Base-by-base conservation (phyloP, 92 coral and sea anemone genomes). In the Parazoanthus darwini region DNA sequence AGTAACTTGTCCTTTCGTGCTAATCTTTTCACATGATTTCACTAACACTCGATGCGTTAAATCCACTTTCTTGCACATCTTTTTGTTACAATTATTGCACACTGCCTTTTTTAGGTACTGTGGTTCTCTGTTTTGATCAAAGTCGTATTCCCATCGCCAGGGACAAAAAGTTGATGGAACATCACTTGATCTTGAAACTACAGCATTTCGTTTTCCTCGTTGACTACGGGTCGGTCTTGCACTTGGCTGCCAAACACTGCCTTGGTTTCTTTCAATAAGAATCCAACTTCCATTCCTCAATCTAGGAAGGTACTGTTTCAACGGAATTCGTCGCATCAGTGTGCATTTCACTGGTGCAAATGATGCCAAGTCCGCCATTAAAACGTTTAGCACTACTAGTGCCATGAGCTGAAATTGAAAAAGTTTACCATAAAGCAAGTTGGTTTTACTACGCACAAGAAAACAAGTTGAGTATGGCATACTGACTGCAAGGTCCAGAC, bases 61-160 rank as follows among this genome's bases (percentile, higher is more conserved):
- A 22, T 84, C 42, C 18, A 84, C 87, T 68, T 6, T 70, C 78
- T 71, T 71, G 67, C 87, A 84, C 15, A 4, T 25, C 5, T 48
- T 74, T 18, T 18, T 26, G 66, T 84, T 70, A 3, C 78, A 84
- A 79, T 84, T 84, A 36, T 70, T 46, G 16, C 78, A 84, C 8
- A 70, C 67, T 37, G 87, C 87, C 35, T 84, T 35, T 42, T 56
- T 78, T 9, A 84, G 79, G 74, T 84, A 70, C 42, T 84, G 87
- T 5, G 87, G 87, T 9, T 84, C 87, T 44, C 87, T 84, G 36
- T 84, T 84, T 18, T 13, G 16, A 37, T 84, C 87, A 37, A 84
- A 84, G 14, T 84, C 87, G 13, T 84, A 84, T 46, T 84, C 87
- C 87, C 87, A 84, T 84, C 87, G 68, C 87, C 87, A 84, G 10